Evolutionary conservation across 30 jellyfish, hydroid and myxozoan genomes (phyloP).

Genomic region (Hydra vulgaris): DNA sequence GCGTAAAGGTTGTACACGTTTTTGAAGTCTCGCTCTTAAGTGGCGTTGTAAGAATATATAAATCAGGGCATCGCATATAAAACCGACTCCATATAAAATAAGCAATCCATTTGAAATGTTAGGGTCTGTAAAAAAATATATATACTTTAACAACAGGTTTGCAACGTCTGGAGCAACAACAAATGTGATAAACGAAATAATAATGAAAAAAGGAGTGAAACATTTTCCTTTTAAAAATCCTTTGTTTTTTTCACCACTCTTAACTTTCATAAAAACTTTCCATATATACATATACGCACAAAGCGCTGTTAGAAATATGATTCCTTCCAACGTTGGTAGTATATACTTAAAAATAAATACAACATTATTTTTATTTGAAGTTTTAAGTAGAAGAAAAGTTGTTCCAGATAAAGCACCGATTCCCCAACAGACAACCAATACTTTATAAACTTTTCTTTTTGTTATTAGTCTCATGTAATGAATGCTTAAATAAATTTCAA

Average conservation of each 20-base stretch:
- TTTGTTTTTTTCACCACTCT: not conserved
- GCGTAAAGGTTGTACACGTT: not conserved
- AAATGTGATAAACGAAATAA: not conserved
- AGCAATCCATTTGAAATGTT: not conserved
- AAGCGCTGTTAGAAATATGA: not conserved
- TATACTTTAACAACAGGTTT: conserved; percentile 2
- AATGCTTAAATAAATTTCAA: conserved; percentile 2
- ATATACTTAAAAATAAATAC: conserved; percentile 1
- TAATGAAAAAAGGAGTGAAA: conserved; percentile 12
- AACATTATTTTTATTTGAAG: not conserved
- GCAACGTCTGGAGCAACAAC: conserved; percentile 14
- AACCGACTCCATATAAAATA: conserved; percentile 6
- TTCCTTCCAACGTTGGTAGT: conserved; percentile 12
- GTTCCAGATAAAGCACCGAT: not conserved
- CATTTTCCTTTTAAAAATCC: not conserved
- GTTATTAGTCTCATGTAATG: not conserved
- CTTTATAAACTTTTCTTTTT: not conserved
- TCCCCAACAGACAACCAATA: conserved; percentile 8
- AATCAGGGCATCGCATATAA: conserved; percentile 20
- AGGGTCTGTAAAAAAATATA: not conserved
- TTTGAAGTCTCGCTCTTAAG: not conserved
- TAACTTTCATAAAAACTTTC: not conserved
- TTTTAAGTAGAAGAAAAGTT: not conserved
- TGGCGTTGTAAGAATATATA: conserved; percentile 18
- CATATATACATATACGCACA: not conserved